Conservation (phyloP, 2,888 invertebrate genomes). For the Lordiphosa fenestrarum region DNA sequence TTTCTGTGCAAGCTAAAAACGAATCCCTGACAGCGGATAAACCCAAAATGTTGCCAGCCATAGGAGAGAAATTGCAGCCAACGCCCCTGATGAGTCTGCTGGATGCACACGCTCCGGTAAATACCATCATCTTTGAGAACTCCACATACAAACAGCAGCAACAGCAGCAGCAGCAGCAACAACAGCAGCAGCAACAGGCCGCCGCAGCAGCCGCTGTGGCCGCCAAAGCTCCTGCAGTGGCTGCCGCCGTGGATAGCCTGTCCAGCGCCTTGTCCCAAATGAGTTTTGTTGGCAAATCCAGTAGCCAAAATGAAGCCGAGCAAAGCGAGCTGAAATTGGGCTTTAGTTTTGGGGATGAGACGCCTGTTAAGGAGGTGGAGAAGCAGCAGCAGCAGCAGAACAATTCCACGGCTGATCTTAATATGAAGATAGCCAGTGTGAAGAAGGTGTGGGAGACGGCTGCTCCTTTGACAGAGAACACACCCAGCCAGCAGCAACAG, state of each 20-base stretch:
- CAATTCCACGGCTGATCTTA: conserved; percentile 93
- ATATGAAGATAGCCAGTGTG: conserved; percentile 96
- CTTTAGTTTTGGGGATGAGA: conserved; percentile 89
- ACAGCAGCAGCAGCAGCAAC: conserved; percentile 17
- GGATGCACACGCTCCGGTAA: conserved; percentile 89
- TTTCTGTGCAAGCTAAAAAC: too few relatives aligned
- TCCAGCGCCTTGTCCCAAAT: conserved; percentile 84
- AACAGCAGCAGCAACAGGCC: conserved; percentile 29
- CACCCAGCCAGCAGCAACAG: conserved; percentile 29
- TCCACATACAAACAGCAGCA: conserved; percentile 89
- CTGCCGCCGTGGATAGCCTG: conserved; percentile 79
- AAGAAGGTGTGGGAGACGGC: conserved; percentile 90
- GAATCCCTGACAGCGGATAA: conserved; percentile 40
- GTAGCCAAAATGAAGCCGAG: conserved; percentile 71
- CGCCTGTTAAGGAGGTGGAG: conserved; percentile 57
- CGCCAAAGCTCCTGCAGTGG: conserved; percentile 15
- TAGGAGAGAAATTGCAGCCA: conserved; percentile 49
- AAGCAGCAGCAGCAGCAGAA: conserved; percentile 82
- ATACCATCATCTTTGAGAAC: conserved; percentile 95
- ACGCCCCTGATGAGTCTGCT: conserved; percentile 80
- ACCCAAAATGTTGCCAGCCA: conserved; percentile 50
- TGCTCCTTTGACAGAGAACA: conserved; percentile 81
- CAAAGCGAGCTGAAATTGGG: conserved; percentile 94
- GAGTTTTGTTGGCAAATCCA: conserved; percentile 81
- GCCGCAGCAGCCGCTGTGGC: conserved; percentile 30